Base-by-base conservation (phyloP, 2,888 invertebrate genomes). In the Bibio marci region DNA sequence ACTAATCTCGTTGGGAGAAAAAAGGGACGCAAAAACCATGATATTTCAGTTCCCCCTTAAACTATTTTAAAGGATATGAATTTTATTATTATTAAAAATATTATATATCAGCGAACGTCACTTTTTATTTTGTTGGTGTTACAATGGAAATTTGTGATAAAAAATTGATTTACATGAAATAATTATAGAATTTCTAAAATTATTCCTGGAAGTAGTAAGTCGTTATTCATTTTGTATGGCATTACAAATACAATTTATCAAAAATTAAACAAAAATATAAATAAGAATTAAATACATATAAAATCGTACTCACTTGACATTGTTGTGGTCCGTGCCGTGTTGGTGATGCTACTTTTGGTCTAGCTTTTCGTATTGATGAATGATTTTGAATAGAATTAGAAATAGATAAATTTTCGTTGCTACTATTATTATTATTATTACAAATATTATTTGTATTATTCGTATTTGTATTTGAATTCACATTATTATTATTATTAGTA, bases 311-410 rank as follows among this genome's bases (percentile, higher is more conserved):
- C 63, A 91, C 88, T 71, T 86, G 87, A 64, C 90, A 90, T 59
- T 86, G 85, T 56, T 88, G 88, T 37, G 87, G 87, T 43, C 88
- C 88, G 63, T 88, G 87, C 44, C 88, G 67, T 60, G 85, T 88
- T 31, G 88, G 88, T 31, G 88, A 88, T 39, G 85, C 78, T 46
- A 86, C 78, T 61, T 90, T 90, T 22, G 83, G 80, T 46, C 87
- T 74, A 47, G 74, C 70, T 56, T 78, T 73, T 58, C 79, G 77
- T 45, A 69, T 70, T 33, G 69, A 64, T 52, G 44, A 54, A 53
- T 51, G 53, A 55, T 52, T 53, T 46, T 49, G 47, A 43, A 44
- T 46, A 45, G 48, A 45, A 47, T 41, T 43, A 42, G 43, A n/a
- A n/a, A n/a, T n/a, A n/a, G n/a, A n/a, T n/a, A n/a, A 38, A 38